Evolutionary conservation across 2,888 invertebrate genomes (phyloP), one percentile per base, ranked within the genome.

Genomic region (Anoncus sp.): DNA sequence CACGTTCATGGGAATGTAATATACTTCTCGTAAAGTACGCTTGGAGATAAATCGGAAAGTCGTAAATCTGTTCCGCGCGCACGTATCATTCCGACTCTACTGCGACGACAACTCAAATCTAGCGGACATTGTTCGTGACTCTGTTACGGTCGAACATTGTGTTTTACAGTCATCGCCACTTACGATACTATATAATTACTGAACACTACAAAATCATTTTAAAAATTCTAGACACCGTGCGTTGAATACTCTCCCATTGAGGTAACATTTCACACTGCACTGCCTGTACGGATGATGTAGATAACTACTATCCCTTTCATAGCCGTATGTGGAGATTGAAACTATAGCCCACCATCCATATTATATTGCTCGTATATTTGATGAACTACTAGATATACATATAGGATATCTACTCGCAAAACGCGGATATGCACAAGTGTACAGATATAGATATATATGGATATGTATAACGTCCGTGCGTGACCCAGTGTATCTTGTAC

Each of bases 401-500:
- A 59, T 59, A 45, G 24, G 7, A 22, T 47, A 40, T 38, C 38
- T 12, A 43, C 43, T 57, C 51, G 24, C 59, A 73, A 49, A 72
- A 51, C 20, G 35, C 35, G 18, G 14, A 31, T 43, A 12, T 14
- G 22, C 43, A 35, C 24, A 40, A 18, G 47, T 27, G 27, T 16
- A 18, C 16, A 22, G 20, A 51, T 59, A 20, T 31, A 14, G 20
- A 16, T 16, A 22, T 53, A 49, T 31, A 53, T 66, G 14, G 40
- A 14, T 57, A 67, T 20, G 47, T 49, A 27, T 14, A 47, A 51
- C 16, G 51, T 47, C 65, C 49, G 59, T 69, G 77, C 63, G 73
- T 73, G 69, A 77, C 69, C 73, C 43, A 43, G 59, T 59, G 57
- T 69, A 63, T 69, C 73, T 73, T 69, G 73, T 77, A 77, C 74